Evolutionary conservation across 2,888 invertebrate species (phyloP).

Genomic region (Asteroscopus sphinx): DNA sequence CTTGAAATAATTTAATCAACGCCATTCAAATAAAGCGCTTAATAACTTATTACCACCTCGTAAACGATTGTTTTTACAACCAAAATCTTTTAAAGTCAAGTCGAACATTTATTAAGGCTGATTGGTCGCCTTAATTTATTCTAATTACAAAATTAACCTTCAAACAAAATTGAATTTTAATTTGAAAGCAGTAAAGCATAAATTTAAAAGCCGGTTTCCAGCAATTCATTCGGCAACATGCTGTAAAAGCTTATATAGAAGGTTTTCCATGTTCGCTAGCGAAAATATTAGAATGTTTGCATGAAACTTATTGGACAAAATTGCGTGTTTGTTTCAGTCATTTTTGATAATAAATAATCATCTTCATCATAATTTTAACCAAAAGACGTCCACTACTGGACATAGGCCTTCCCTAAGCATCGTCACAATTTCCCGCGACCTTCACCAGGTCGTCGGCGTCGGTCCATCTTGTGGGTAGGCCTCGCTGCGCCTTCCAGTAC

Average conservation of each 20-base stretch:
- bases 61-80: background rate
- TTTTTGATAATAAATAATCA: background rate
- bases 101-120: constrained; percentile 1
- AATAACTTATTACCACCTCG: constrained; percentile 3
- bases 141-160: background rate
- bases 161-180: constrained; percentile 4
- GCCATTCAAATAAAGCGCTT: constrained; percentile 3
- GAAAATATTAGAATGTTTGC: background rate
- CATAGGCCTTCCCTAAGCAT: too few species aligned
- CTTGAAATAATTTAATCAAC: constrained; percentile 2
- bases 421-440: too few species aligned
- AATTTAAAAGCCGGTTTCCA: background rate
- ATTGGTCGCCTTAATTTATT: constrained; percentile 1
- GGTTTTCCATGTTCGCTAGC: constrained; percentile 2
- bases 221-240: background rate
- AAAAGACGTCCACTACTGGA: too few species aligned
- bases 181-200: background rate
- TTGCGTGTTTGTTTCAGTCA: background rate
- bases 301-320: background rate
- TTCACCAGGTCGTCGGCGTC: too few species aligned
- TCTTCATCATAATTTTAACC: background rate
- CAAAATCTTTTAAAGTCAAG: constrained; percentile 2
- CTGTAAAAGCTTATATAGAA: constrained; percentile 1
- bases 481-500: too few species aligned
- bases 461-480: too few species aligned